These are phyloP conservation scores for Platynereis dumerilii DNA, from an alignment of 2,888 invertebrate genomes.

Conservation along the genomic window DNA sequence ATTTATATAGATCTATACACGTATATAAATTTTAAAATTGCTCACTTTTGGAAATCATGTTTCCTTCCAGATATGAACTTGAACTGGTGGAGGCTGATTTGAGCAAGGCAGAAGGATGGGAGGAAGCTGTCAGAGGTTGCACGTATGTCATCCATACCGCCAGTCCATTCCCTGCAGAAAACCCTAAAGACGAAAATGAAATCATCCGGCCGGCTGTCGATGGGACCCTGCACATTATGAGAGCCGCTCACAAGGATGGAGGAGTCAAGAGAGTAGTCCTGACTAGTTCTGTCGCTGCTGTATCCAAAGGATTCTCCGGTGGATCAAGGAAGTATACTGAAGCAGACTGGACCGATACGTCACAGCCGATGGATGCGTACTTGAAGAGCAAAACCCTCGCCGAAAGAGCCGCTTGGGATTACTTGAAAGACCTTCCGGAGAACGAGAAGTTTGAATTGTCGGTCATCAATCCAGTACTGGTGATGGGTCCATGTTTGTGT, in stretches of 20 bases:
- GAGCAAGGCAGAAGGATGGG: background rate
- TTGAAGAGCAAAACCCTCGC: constrained; percentile 66
- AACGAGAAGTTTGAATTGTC: constrained; percentile 64
- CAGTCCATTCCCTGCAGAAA: constrained; percentile 60
- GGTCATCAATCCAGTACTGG: constrained; percentile 66
- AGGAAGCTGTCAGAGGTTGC: constrained; percentile 44
- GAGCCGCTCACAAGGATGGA: constrained; percentile 63
- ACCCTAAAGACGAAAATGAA: constrained; percentile 61
- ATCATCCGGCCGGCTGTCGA: constrained; percentile 65
- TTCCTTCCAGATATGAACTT: no score
- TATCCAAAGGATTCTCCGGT: constrained; percentile 27
- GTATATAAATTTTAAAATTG: no score
- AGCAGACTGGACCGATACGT: constrained; percentile 37
- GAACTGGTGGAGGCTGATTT: background rate
- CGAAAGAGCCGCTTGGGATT: constrained; percentile 69
- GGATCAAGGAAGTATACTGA: background rate
- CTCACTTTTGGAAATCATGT: no score
- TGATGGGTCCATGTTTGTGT: constrained; percentile 64
- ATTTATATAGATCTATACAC: no score
- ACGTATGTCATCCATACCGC: constrained; percentile 65
- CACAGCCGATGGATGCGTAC: constrained; percentile 54
- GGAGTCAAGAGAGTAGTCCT: constrained; percentile 66
- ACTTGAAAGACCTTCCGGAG: constrained; percentile 65
- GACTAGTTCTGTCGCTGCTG: constrained; percentile 66
- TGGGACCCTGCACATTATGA: constrained; percentile 65